Percentiles rank a stretch among this genome's conserved stretches.
These are phyloP conservation scores for Macrobrachium rosenbergii DNA, from an alignment of 1,140 invertebrate genomes.

Conservation along the genomic window DNA sequence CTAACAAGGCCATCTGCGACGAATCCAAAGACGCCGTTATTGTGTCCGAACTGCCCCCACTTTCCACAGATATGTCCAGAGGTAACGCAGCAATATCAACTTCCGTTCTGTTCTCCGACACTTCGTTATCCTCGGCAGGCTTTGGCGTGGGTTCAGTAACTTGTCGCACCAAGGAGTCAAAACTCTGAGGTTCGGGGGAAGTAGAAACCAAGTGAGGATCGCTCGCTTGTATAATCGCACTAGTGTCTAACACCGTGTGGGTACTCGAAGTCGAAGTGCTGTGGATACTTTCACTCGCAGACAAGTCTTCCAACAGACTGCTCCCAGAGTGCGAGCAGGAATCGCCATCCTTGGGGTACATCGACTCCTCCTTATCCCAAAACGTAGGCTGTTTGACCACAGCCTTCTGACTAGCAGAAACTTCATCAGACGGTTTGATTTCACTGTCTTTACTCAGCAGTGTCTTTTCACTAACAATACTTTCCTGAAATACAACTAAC, in stretches of 20 bases:
- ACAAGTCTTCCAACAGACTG: constrained; percentile 22
- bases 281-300: constrained; percentile 25
- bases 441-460: background rate
- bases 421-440: background rate
- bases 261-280: constrained; percentile 33
- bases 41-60: constrained; percentile 59
- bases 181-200: too few species aligned
- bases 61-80: constrained; percentile 55
- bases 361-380: background rate
- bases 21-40: constrained; percentile 56
- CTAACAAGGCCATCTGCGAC: constrained; percentile 38
- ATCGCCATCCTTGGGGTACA: background rate
- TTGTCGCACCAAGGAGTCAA: too few species aligned
- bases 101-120: constrained; percentile 5
- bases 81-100: background rate
- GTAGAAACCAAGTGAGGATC: too few species aligned
- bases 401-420: constrained; percentile 10
- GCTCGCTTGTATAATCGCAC: background rate
- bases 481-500: constrained; percentile 6
- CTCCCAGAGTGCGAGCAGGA: constrained; percentile 7
- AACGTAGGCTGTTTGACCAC: constrained; percentile 31
- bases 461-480: background rate
- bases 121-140: background rate
- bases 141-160: too few species aligned
- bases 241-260: constrained; percentile 29